These are phyloP conservation scores for Frieseomelitta varia DNA, from an alignment of 1,140 invertebrate species.

Conservation along the genomic window DNA sequence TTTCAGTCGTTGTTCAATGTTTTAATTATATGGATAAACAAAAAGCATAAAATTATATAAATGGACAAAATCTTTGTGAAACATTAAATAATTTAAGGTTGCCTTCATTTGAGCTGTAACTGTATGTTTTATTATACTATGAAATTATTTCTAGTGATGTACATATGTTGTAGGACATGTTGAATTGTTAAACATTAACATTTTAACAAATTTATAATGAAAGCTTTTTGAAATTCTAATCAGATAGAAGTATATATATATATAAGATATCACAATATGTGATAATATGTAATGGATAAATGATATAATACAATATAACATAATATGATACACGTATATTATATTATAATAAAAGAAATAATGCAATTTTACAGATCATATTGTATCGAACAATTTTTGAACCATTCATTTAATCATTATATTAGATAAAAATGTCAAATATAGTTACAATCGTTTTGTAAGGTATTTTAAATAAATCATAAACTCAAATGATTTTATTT, in stretches of 20 bases:
- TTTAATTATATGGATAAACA: neutral
- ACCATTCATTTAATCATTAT: neutral
- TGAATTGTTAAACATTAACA: neutral
- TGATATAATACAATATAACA: neutral
- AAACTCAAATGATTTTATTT: neutral
- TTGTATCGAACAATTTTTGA: neutral
- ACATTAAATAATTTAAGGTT: too few relatives aligned
- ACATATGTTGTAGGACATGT: neutral
- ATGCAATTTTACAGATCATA: neutral
- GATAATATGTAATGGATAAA: neutral
- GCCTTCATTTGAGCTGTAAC: neutral
- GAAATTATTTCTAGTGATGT: neutral
- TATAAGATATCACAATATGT: neutral
- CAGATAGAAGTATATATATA: neutral
- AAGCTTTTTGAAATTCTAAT: neutral
- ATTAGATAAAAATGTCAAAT: neutral
- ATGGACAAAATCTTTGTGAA: neutral
- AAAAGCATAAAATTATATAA: neutral
- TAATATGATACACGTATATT: neutral
- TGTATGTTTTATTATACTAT: neutral
- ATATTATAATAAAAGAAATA: neutral
- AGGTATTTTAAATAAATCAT: neutral
- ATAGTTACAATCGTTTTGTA: neutral
- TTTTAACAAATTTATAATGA: neutral
- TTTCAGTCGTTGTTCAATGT: too few relatives aligned